Conservation (phyloP, 2,888 invertebrate species). For the Stenodema calcarata region DNA sequence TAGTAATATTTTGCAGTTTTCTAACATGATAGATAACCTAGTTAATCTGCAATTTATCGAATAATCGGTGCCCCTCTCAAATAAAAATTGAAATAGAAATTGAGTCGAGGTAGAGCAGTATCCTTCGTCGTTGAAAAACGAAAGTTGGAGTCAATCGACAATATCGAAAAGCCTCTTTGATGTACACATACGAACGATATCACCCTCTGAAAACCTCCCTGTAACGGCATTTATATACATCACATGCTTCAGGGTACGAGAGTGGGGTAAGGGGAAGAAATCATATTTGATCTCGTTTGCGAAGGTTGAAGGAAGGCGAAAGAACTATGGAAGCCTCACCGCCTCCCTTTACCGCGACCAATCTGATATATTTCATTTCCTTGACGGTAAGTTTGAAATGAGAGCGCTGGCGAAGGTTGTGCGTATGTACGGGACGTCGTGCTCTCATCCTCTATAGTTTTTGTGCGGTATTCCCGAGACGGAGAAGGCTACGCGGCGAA, state of each 20-base stretch:
- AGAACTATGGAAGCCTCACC: neutral
- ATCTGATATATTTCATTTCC: constrained; percentile 32
- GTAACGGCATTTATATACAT: neutral
- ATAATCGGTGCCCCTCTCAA: too few relatives aligned
- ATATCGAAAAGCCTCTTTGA: neutral
- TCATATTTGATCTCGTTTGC: neutral
- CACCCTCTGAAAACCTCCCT: neutral
- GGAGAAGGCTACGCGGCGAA: neutral
- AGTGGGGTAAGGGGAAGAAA: neutral
- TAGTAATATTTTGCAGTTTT: too few relatives aligned
- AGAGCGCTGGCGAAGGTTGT: neutral
- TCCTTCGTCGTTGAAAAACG: too few relatives aligned
- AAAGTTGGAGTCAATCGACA: neutral
- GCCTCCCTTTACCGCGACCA: neutral
- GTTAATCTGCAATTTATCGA: too few relatives aligned
- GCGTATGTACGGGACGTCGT: neutral
- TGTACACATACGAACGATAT: neutral
- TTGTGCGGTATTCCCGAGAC: neutral
- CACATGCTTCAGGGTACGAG: neutral
- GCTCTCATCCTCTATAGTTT: neutral
- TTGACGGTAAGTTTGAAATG: constrained; percentile 19
- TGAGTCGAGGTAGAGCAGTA: too few relatives aligned
- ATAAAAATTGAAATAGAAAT: too few relatives aligned
- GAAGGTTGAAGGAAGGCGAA: neutral
- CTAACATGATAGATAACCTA: too few relatives aligned